Percentiles rank a stretch among this genome's conserved stretches.
phyloP scores from a whole-genome alignment of 2,888 invertebrate genomes.

The Stenurella melanura region DNA sequence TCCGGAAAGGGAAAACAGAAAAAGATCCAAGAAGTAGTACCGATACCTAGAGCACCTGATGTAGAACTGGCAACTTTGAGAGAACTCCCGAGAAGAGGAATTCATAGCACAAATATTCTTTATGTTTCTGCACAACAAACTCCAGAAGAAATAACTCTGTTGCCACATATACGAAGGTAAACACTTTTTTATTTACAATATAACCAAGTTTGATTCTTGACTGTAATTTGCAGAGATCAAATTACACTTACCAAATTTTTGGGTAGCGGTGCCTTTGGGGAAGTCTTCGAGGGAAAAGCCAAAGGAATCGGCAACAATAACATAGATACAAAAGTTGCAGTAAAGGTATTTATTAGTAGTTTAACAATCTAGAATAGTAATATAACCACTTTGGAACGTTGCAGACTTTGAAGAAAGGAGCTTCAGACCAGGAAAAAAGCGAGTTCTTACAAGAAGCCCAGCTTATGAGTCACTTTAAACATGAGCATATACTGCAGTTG shows the following conservation, averaged over 20 bases:
- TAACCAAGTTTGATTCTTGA: background rate
- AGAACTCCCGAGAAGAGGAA: constrained; percentile 83
- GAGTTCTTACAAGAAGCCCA: constrained; percentile 98
- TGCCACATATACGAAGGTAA: constrained; percentile 88
- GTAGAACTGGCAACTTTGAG: constrained; percentile 90
- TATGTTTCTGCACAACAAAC: constrained; percentile 79
- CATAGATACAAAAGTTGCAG: constrained; percentile 88
- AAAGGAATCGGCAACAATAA: constrained; percentile 78
- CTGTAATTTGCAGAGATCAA: constrained; percentile 76
- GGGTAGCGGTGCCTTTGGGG: constrained; percentile 97
- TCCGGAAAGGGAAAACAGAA: constrained; percentile 77
- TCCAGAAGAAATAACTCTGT: constrained; percentile 78
- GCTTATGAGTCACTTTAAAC: constrained; percentile 97
- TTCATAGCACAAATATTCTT: constrained; percentile 89
- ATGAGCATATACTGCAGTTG: constrained; percentile 94
- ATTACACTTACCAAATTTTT: constrained; percentile 91
- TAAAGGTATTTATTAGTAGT: constrained; percentile 80
- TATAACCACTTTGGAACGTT: constrained; percentile 44
- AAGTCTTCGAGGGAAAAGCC: constrained; percentile 95
- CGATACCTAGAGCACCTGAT: constrained; percentile 76
- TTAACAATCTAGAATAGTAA: background rate
- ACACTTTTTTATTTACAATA: constrained; percentile 16
- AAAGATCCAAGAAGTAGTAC: constrained; percentile 76
- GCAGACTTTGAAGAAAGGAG: constrained; percentile 92
- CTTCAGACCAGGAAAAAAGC: constrained; percentile 90